phyloP scores from a whole-genome alignment of 2,797 vertebrate genomes.

The Peromyscus nudipes region DNA sequence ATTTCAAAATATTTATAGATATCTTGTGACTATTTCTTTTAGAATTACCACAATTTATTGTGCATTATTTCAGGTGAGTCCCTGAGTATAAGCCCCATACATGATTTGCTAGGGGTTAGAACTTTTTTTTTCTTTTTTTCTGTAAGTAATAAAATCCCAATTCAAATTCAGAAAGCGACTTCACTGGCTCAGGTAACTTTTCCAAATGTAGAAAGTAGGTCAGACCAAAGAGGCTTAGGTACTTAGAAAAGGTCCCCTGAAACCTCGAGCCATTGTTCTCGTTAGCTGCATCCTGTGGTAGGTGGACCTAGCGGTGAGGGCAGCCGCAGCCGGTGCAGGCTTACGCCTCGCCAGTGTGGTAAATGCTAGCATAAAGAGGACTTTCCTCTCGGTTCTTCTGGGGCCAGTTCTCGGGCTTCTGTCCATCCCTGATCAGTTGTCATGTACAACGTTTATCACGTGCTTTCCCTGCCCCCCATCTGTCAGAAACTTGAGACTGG shows the following conservation, averaged over 20 bases:
- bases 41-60: background rate
- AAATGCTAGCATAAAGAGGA: constrained; percentile 57
- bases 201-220: background rate
- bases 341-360: background rate
- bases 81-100: background rate
- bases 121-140: background rate
- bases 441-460: background rate
- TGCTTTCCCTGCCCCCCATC: background rate
- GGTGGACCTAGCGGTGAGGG: background rate
- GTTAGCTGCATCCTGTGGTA: background rate
- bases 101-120: background rate
- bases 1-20: constrained; percentile 29
- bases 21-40: background rate
- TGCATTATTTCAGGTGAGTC: background rate
- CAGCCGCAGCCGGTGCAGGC: constrained; percentile 6
- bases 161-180: background rate
- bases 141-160: background rate
- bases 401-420: background rate
- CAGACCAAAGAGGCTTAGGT: background rate
- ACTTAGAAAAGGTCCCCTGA: background rate
- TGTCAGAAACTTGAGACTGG: background rate
- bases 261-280: background rate
- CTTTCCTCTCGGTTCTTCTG: constrained; percentile 47
- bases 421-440: background rate
- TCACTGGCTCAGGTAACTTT: background rate